Percentiles rank a stretch among this genome's conserved stretches.
Evolutionary conservation across 30 jellyfish, hydroid and myxozoan genomes (phyloP).

Genomic region (Calvadosia cruxmelitensis): DNA sequence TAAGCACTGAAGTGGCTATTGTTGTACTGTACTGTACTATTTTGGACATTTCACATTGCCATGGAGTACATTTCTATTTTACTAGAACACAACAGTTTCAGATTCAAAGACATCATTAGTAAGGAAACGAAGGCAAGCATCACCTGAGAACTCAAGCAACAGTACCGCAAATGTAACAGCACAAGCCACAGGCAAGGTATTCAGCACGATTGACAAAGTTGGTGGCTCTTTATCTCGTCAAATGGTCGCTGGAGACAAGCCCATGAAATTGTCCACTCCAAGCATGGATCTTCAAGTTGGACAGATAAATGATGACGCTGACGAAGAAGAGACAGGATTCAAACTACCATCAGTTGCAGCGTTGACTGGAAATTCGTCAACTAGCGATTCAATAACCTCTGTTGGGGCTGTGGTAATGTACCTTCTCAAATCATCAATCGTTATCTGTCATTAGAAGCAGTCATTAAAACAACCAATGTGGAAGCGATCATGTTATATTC

Average conservation of each 20-base stretch:
- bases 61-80: too few relatives aligned
- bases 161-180: constrained; percentile 26
- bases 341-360: constrained; percentile 49
- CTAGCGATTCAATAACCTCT: constrained; percentile 48
- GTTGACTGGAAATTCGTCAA: constrained; percentile 31
- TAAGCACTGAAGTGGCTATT: too few relatives aligned
- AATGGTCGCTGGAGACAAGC: constrained; percentile 72
- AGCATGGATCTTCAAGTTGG: constrained; percentile 40
- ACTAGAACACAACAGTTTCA: too few relatives aligned
- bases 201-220: constrained; percentile 63
- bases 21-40: too few relatives aligned
- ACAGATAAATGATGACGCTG: constrained; percentile 49
- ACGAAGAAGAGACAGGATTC: constrained; percentile 71
- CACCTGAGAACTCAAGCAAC: constrained; percentile 24
- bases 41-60: too few relatives aligned
- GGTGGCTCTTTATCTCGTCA: constrained; percentile 90
- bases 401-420: too few relatives aligned
- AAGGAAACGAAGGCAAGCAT: too few relatives aligned
- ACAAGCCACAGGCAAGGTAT: constrained; percentile 35
- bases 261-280: constrained; percentile 44
- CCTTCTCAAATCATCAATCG: too few relatives aligned
- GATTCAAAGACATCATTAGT: too few relatives aligned
- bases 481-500: too few relatives aligned
- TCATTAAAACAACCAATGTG: too few relatives aligned
- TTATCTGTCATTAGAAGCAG: too few relatives aligned